Base-by-base conservation (phyloP, 2,888 invertebrate species). In the Linhomoeus sp. region DNA sequence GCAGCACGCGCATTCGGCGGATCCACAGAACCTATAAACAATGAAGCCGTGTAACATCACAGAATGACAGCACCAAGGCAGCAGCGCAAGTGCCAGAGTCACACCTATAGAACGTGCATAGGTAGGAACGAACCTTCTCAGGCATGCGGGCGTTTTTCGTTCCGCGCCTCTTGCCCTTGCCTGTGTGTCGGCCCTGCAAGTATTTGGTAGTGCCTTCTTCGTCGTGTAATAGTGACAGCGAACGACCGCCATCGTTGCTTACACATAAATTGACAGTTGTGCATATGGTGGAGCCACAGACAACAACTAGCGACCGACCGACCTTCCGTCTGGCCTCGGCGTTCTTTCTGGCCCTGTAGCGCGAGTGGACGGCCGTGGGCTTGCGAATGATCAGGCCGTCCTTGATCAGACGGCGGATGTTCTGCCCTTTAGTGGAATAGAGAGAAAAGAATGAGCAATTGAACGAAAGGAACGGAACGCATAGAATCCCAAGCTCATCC, bases 301-400 rank as follows among this genome's bases (percentile, higher is more conserved):
- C n/a, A n/a, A n/a, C n/a, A n/a, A n/a, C n/a, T n/a, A 22, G 17
- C 17, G 17, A 42, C 9, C 42, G 14, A 20, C 23, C 3, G 7
- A 62, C 62, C 60, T 99, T 99, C 55, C 94, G 78, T 49, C 94
- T 78, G 37, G 97, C 97, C 69, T 88, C 87, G 51, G 85, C 85
- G 70, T 92, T 92, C 72, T 92, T 88, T 59, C 97, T 84, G 54
- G 90, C 92, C 52, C 97, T 81, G 57, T 88, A 90, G 60, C 97
- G 79, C 20, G 94, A 94, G 71, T 99, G 97, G 37, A 99, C 94
- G 35, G 90, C 92, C 48, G 92, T 92, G 1, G 97, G 97, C 67
- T 99, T 97, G 72, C 88, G 86, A 69, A 99, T 97, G 65, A 99
- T 97, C 59, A 99, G 76, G 77, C 97, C 97, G 81, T 99, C 94